Percentiles rank a stretch among this genome's conserved stretches.
Evolutionary conservation across 1,140 invertebrate species (phyloP).

Genomic region (Pseudomyrmex dendroicus): DNA sequence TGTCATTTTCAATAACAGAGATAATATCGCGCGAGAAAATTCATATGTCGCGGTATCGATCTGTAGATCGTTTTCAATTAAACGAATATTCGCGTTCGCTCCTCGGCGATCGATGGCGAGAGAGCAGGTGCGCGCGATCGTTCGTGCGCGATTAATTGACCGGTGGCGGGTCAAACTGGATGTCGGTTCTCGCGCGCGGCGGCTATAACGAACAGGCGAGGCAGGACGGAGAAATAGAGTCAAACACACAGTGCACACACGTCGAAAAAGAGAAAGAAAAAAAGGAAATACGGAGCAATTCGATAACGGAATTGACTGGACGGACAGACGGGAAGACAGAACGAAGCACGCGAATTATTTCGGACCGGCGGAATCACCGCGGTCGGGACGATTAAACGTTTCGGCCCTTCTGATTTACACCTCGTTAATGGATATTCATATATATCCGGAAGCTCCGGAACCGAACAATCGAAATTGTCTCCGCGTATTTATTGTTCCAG

Average conservation of each 20-base stretch:
- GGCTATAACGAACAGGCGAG: slow-evolving; percentile 59
- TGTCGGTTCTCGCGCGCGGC: slow-evolving; percentile 13
- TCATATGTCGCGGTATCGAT: slow-evolving; percentile 7
- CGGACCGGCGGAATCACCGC: slow-evolving; percentile 16
- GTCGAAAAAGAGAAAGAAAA: not conserved
- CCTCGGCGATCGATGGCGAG: slow-evolving; percentile 15
- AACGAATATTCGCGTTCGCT: slow-evolving; percentile 35
- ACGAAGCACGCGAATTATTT: slow-evolving; percentile 63
- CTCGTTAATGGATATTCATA: slow-evolving; percentile 76
- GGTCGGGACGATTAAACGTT: slow-evolving; percentile 71
- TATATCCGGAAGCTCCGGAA: slow-evolving; percentile 60
- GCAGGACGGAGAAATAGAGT: slow-evolving; percentile 15
- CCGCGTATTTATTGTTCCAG: slow-evolving; percentile 38
- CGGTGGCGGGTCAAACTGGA: slow-evolving; percentile 26
- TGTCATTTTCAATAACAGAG: slow-evolving; percentile 14
- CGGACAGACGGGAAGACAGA: slow-evolving; percentile 18
- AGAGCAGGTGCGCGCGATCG: slow-evolving; percentile 42
- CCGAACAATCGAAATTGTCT: not conserved
- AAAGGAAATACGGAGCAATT: not conserved
- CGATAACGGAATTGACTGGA: slow-evolving; percentile 20
- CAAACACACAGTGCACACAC: slow-evolving; percentile 8
- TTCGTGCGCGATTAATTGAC: slow-evolving; percentile 70
- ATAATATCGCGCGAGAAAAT: slow-evolving; percentile 34
- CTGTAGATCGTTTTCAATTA: slow-evolving; percentile 41
- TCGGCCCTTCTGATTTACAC: slow-evolving; percentile 68